Base-by-base conservation (phyloP, 2,888 invertebrate genomes). In the Hirtodrosophila duncani region DNA sequence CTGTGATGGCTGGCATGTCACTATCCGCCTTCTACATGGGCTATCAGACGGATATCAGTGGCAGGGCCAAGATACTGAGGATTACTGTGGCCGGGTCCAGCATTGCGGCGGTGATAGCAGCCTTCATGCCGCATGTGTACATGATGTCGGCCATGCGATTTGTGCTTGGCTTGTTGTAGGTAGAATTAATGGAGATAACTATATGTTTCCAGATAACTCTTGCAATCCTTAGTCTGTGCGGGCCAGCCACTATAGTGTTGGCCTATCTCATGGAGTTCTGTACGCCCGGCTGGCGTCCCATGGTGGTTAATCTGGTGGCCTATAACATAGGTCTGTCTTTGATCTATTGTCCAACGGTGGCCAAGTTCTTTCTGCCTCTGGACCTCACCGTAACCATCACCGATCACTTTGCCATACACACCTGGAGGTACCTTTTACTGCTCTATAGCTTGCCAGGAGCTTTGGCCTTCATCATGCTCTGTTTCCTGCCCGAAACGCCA, bases 401-500 rank as follows among this genome's bases (percentile, higher is more conserved):
- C 5, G 34, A 37, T 2, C 2, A 4, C 1, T 27, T 13, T 17
- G 9, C n/a, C 1, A 0, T 43, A 7, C 42, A 17, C 1, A 9
- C 33, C 5, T 57, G 57, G 57, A 37, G 46, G n/a, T 33, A 34
- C 8, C 42, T 39, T 0, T 10, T 55, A 27, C 6, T 43, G 17
- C 5, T 13, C 6, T 6, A 43, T 3, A 6, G 9, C 1, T 1
- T 48, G 1, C 57, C 57, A 3, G 44, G 45, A 3, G 9, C 33
- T 5, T 0, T 53, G 1, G 46, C n/a, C 1, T 9, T 29, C 0
- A 0, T 53, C 2, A 8, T 11, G 2, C 4, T 57, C 2, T n/a
- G 21, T 2, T 17, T 34, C 2, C 29, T 57, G 10, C 57, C 57
- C 7, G 57, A 57, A 27, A 48, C 30, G 1, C 57, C 53, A 2